A percentile compares a stretch with the other conserved stretches of the same genome.
These are phyloP conservation scores for Athalia circularis DNA, from an alignment of 2,888 invertebrate species.

Conservation along the genomic window DNA sequence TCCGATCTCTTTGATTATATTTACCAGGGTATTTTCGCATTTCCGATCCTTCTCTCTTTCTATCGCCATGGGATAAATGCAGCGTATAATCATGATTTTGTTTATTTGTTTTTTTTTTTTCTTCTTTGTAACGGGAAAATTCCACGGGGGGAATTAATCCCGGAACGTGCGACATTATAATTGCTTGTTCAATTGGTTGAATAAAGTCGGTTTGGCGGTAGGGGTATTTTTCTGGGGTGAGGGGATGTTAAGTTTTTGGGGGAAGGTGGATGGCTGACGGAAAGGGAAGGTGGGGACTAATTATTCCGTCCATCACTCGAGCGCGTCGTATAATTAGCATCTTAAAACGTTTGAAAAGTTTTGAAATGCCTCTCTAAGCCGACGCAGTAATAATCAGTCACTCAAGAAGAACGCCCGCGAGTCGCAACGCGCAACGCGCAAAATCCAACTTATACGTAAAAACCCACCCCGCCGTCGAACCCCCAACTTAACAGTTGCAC, in stretches of 20 bases:
- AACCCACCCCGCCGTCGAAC: not conserved
- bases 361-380: conserved; percentile 19
- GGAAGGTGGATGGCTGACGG: no score
- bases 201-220: conserved; percentile 1
- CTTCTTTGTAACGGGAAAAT: not conserved
- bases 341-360: conserved; percentile 41
- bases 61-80: no score
- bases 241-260: no score
- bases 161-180: conserved; percentile 27
- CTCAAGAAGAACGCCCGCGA: conserved; percentile 2
- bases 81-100: not conserved
- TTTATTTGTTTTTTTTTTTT: no score
- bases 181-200: conserved; percentile 44
- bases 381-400: conserved; percentile 38
- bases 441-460: not conserved
- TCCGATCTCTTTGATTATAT: no score
- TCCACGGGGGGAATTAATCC: not conserved
- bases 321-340: conserved; percentile 44
- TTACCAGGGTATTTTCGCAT: no score
- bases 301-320: conserved; percentile 42
- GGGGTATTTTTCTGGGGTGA: not conserved
- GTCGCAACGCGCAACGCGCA: not conserved
- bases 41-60: no score
- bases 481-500: not conserved
- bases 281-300: conserved; percentile 11